A percentile compares a stretch with the other conserved stretches of the same genome.
Conservation (phyloP, 2,797 vertebrate species). For the Mastacembelus armatus region DNA sequence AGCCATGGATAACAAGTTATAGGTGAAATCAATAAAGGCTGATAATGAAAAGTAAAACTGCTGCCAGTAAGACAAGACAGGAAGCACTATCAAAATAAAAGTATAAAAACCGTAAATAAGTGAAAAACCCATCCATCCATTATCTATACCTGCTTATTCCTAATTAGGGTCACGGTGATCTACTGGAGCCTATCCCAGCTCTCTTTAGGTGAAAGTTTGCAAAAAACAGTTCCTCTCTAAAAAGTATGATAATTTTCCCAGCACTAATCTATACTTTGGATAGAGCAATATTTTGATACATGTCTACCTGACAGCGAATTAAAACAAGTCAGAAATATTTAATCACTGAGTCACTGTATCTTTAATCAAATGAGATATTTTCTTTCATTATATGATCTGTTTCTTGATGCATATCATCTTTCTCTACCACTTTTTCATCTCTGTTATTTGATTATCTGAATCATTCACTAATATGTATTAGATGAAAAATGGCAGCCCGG, state of each 20-base stretch:
- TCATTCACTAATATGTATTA: background rate
- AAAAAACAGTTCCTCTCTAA: no score
- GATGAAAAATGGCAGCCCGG: background rate
- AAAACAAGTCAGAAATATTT: slow-evolving; percentile 1
- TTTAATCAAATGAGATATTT: background rate
- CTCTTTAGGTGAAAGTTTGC: no score
- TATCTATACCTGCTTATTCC: no score
- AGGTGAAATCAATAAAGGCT: no score
- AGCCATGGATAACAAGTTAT: no score
- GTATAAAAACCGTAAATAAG: no score
- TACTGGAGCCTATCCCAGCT: no score
- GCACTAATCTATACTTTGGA: background rate
- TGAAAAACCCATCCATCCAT: no score
- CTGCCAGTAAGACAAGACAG: no score
- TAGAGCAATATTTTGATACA: background rate
- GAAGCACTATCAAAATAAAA: no score
- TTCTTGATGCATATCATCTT: background rate
- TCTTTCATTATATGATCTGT: background rate
- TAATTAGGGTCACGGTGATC: no score
- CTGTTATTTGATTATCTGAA: slow-evolving; percentile 2
- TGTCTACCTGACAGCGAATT: background rate
- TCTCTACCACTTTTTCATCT: background rate
- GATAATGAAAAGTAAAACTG: no score
- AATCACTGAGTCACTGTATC: background rate
- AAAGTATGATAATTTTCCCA: background rate